Percentiles rank a stretch among this genome's conserved stretches.
phyloP scores from a whole-genome alignment of 2,888 invertebrate species.

The Leucozona laternaria region DNA sequence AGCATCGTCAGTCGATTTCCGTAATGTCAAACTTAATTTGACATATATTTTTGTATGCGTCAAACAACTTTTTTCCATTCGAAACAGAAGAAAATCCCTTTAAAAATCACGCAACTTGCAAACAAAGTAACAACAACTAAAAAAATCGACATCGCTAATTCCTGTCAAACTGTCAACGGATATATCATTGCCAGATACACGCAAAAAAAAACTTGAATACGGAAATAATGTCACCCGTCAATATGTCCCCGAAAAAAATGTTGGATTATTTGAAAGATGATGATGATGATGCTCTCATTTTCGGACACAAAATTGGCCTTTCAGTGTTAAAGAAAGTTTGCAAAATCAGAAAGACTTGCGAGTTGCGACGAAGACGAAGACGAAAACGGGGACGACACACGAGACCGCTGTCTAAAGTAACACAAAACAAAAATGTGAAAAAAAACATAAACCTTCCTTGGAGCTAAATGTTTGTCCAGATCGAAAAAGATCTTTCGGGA shows the following conservation, averaged over 20 bases:
- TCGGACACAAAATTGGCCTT: conserved; percentile 40
- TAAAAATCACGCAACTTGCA: not conserved
- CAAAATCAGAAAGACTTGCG: conserved; percentile 55
- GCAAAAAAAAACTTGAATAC: conserved; percentile 59
- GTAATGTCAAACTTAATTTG: not conserved
- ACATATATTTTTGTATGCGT: not conserved
- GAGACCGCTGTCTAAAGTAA: conserved; percentile 38
- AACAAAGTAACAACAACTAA: not conserved
- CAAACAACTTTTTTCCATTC: too few relatives aligned
- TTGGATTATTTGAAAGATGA: conserved; percentile 41
- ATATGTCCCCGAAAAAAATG: conserved; percentile 35
- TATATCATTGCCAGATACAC: conserved; percentile 60
- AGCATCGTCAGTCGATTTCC: not conserved
- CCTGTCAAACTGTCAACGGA: conserved; percentile 61
- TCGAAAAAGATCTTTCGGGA: not conserved
- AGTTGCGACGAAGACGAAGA: not conserved
- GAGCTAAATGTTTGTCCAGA: conserved; percentile 27
- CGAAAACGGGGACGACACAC: conserved; percentile 28
- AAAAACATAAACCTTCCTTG: conserved; percentile 30
- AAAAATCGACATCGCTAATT: conserved; percentile 53
- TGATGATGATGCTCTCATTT: conserved; percentile 50
- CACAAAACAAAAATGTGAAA: conserved; percentile 1
- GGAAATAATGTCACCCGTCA: conserved; percentile 65
- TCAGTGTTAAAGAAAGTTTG: conserved; percentile 17
- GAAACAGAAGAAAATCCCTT: not conserved